Evolutionary conservation across 2,113 vertebrate genomes (phyloP), one percentile per base, ranked within the genome.

Genomic region (Saguinus imperator): DNA sequence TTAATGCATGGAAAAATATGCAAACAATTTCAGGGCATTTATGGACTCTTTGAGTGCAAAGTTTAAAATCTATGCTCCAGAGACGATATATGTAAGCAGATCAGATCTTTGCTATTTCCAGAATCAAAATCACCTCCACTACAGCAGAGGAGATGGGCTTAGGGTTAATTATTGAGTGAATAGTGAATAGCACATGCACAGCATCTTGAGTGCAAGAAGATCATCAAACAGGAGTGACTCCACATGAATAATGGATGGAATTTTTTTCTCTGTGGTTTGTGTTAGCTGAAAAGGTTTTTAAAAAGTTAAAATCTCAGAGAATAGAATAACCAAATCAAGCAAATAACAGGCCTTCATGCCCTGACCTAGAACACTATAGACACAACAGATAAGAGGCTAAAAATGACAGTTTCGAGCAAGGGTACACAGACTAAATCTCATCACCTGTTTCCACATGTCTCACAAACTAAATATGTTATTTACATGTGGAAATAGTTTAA

Each of bases 1-100:
- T 92, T 89, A 45, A 66, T 86, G 37, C 37, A 82, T 21, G 91
- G 25, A 17, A 85, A 96, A 94, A 89, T 66, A 89, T 72, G 32
- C 45, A 94, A 94, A 89, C 27, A 73, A 25, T 92, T 92, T 66
- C 50, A 92, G 52, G 40, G 35, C 61, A 57, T 80, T 80, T 80
- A 52, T 55, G 50, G 32, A 72, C 25, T 35, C 17, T 17, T 50
- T 35, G 48, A n/a, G 20, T 37, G 57, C 20, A 86, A 94, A 87
- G 35, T 83, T 70, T 75, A 87, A 87, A 92, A 64, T 89, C 50
- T 13, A 17, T 86, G n/a, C 25, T 79, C 50, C 76, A 73, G 29
- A 90, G 2, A 43, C 52, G 37, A 85, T 85, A 58, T 57, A 57
- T 66, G 55, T 84, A 75, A 85, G 35, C 3, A 66, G 14, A 10